Percentiles rank a stretch among this genome's conserved stretches.
Conservation (phyloP, 1,140 invertebrate genomes). For the Drosophila arawakana region DNA sequence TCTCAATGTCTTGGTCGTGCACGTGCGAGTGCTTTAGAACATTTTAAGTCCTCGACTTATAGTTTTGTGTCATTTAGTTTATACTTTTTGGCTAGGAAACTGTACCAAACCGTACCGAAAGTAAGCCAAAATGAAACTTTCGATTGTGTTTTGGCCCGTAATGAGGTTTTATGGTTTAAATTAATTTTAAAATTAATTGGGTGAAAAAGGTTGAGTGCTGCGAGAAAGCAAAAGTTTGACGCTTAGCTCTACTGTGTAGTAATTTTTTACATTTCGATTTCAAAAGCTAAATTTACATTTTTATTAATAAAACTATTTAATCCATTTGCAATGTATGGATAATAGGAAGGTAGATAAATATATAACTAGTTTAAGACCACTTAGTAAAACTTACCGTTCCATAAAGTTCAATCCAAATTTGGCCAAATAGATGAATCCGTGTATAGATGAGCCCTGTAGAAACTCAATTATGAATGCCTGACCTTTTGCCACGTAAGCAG, state of each 20-base stretch:
- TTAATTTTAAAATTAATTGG: slow-evolving; percentile 64
- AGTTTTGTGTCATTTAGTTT: slow-evolving; percentile 57
- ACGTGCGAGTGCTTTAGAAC: slow-evolving; percentile 55
- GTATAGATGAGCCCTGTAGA: slow-evolving; percentile 77
- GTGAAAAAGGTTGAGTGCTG: slow-evolving; percentile 39
- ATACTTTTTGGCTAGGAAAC: slow-evolving; percentile 37
- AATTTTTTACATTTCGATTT: too few relatives aligned
- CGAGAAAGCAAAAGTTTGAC: too few relatives aligned
- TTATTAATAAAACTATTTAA: too few relatives aligned
- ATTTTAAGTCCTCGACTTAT: slow-evolving; percentile 70
- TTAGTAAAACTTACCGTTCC: slow-evolving; percentile 68
- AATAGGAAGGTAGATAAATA: too few relatives aligned
- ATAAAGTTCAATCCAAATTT: slow-evolving; percentile 75
- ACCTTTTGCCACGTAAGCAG: slow-evolving; percentile 56
- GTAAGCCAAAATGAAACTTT: slow-evolving; percentile 41
- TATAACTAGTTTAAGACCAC: background rate
- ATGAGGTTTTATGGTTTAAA: slow-evolving; percentile 58
- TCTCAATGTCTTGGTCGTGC: slow-evolving; percentile 27
- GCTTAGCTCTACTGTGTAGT: too few relatives aligned
- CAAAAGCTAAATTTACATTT: too few relatives aligned
- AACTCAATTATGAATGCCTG: slow-evolving; percentile 80
- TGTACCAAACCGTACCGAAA: slow-evolving; percentile 19
- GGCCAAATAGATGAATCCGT: slow-evolving; percentile 82
- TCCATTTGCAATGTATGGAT: too few relatives aligned
- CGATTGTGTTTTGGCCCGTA: slow-evolving; percentile 44